Conservation (phyloP, 2,888 invertebrate species). For the Drosophila yooni region DNA sequence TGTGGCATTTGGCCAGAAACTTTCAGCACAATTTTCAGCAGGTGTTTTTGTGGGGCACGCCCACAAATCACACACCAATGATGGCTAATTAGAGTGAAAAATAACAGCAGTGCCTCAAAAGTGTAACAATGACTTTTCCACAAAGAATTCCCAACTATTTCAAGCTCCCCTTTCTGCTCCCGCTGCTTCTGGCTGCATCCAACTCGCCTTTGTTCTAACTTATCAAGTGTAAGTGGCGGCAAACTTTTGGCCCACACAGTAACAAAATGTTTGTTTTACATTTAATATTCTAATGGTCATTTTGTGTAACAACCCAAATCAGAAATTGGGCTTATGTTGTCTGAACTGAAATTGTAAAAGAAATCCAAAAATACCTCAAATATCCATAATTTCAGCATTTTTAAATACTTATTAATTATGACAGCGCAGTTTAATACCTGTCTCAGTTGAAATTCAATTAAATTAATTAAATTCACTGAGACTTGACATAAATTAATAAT, state of each 20-base stretch:
- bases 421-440: no score
- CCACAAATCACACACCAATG: constrained; percentile 80
- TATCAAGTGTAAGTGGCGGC: constrained; percentile 76
- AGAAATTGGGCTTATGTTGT: not conserved
- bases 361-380: not conserved
- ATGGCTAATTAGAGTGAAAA: constrained; percentile 77
- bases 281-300: not conserved
- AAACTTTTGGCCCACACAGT: constrained; percentile 57
- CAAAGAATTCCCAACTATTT: constrained; percentile 72
- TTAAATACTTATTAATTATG: no score
- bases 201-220: constrained; percentile 67
- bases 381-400: no score
- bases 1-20: constrained; percentile 41
- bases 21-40: constrained; percentile 32
- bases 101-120: constrained; percentile 52
- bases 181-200: constrained; percentile 9
- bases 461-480: not conserved
- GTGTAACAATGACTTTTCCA: constrained; percentile 72
- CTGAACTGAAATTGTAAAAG: not conserved
- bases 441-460: no score
- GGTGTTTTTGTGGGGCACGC: constrained; percentile 38
- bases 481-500: no score
- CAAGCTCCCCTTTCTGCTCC: constrained; percentile 36
- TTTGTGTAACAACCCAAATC: not conserved
- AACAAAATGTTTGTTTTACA: not conserved